Evolutionary conservation across 2,113 vertebrate species (phyloP).

Genomic region (Petaurus breviceps): DNA sequence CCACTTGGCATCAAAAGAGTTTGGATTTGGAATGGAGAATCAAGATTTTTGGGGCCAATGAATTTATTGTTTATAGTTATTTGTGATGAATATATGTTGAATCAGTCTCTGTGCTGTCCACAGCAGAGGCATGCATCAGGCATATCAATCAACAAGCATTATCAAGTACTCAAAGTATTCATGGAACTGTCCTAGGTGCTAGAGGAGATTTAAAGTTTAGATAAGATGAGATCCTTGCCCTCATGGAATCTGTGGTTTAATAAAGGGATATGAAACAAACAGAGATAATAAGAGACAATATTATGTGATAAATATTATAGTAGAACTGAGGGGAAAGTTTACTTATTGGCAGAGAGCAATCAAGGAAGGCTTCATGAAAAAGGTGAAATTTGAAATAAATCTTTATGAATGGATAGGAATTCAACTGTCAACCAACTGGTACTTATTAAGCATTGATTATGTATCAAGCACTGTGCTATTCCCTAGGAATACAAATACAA

Average conservation of each 20-base stretch:
- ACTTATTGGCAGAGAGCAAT: neutral
- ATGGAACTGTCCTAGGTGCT: neutral
- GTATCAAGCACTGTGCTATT: neutral
- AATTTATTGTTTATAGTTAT: neutral
- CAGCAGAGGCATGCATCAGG: too few relatives aligned
- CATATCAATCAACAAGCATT: neutral
- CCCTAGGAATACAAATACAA: neutral
- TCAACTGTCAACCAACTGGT: neutral
- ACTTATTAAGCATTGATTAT: neutral
- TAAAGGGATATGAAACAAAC: neutral
- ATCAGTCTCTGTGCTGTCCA: neutral
- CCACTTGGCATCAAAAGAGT: neutral
- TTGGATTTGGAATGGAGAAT: neutral
- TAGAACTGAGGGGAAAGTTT: neutral
- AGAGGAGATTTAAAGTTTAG: neutral
- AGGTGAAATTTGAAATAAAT: neutral
- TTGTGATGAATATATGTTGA: neutral
- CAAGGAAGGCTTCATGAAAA: neutral
- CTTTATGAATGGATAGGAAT: neutral
- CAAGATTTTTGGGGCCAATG: neutral
- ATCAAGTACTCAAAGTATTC: neutral
- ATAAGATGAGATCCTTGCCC: neutral
- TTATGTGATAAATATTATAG: neutral
- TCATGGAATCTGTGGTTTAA: neutral
- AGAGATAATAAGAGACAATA: neutral